These are phyloP conservation scores for Bombus cullumanus DNA, from an alignment of 1,140 invertebrate species.

Conservation along the genomic window DNA sequence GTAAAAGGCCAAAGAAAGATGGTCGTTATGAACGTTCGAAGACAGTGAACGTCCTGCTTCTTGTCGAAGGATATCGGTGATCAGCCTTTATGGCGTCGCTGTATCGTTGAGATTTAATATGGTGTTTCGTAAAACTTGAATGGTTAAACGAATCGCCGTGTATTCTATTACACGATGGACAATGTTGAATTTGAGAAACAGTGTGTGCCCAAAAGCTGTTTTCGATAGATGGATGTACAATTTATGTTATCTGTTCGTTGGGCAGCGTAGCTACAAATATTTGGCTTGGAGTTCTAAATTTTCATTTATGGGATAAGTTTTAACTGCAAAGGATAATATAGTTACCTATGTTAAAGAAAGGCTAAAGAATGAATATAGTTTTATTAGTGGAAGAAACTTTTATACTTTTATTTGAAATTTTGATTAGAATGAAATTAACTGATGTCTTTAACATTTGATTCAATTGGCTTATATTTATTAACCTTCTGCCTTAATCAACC, in stretches of 20 bases:
- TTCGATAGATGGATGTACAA: too few species aligned
- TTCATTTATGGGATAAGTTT: background rate
- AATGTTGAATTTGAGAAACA: background rate
- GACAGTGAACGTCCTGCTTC: conserved; percentile 34
- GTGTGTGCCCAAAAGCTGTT: too few species aligned
- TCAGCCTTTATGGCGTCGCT: background rate
- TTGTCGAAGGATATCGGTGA: conserved; percentile 33
- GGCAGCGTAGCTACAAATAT: too few species aligned
- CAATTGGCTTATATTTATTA: too few species aligned
- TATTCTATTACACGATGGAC: background rate
- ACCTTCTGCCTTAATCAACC: too few species aligned
- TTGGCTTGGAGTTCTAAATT: background rate
- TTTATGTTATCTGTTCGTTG: background rate
- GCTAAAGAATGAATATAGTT: too few species aligned
- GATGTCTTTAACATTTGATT: too few species aligned
- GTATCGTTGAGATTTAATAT: conserved; percentile 22
- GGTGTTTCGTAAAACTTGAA: conserved; percentile 28
- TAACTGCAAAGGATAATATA: background rate
- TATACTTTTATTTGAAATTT: too few species aligned
- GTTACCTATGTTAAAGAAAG: background rate
- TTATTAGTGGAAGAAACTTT: too few species aligned
- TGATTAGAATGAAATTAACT: too few species aligned
- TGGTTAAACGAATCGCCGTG: background rate
- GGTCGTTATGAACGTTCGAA: conserved; percentile 2
- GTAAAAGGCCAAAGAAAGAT: conserved; percentile 42